Percentiles rank a stretch among this genome's conserved stretches.
phyloP scores from a whole-genome alignment of 2,888 invertebrate genomes.

The Pseudococcus longispinus region DNA sequence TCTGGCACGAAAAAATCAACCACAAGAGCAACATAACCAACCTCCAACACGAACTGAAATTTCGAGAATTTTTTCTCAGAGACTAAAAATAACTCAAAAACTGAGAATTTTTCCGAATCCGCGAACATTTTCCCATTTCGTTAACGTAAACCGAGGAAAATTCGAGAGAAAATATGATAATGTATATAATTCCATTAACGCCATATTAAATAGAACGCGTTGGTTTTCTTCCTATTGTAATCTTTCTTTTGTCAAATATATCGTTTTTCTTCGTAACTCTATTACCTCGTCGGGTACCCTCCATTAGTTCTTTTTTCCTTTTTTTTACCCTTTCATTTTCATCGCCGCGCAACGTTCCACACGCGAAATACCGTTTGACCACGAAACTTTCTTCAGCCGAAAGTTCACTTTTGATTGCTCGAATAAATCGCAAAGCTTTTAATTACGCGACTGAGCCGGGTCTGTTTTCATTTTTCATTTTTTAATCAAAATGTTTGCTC shows the following conservation, averaged over 20 bases:
- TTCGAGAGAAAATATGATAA: conserved; percentile 30
- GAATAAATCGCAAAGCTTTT: conserved; percentile 36
- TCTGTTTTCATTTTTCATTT: conserved; percentile 16
- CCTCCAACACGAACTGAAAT: neutral
- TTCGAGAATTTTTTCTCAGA: neutral
- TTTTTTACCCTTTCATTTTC: neutral
- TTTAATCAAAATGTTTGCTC: conserved; percentile 1
- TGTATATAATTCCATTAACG: conserved; percentile 40
- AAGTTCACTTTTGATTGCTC: conserved; percentile 31
- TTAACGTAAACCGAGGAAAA: neutral
- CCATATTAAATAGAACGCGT: conserved; percentile 36
- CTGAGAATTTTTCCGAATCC: neutral
- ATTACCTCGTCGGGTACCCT: conserved; percentile 13
- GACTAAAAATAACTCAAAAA: conserved; percentile 6
- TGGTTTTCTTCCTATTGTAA: conserved; percentile 8
- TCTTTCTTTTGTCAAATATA: conserved; percentile 44
- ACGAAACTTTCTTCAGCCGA: conserved; percentile 4
- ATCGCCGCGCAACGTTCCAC: neutral
- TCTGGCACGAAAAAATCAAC: neutral
- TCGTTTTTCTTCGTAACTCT: conserved; percentile 43
- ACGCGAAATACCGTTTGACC: neutral
- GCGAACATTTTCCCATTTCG: neutral
- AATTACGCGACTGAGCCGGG: conserved; percentile 10
- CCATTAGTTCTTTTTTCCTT: neutral
- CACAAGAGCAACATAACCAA: neutral